phyloP scores from a whole-genome alignment of 2,113 vertebrate genomes.

The Ceyx cyanopectus region DNA sequence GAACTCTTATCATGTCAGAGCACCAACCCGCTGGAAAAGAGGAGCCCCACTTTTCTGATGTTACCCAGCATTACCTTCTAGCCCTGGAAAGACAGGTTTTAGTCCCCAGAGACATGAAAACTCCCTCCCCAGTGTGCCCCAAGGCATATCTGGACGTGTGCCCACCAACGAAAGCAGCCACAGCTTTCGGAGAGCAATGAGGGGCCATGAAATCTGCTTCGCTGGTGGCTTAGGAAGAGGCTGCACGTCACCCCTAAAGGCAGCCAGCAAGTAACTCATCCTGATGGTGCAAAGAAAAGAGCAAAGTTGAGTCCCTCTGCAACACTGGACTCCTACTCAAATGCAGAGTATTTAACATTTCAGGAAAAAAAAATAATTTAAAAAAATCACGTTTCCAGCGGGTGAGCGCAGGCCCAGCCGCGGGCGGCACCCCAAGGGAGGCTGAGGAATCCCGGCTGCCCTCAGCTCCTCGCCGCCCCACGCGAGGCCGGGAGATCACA shows the following conservation, averaged over 20 bases:
- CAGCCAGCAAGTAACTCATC: not conserved
- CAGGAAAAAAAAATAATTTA: no score
- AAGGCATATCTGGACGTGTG: fast-evolving
- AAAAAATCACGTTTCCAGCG: not conserved
- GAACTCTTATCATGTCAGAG: not conserved
- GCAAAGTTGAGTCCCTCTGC: not conserved
- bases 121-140: not conserved
- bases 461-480: not conserved
- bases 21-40: not conserved
- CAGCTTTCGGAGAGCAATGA: not conserved
- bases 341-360: not conserved
- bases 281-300: not conserved
- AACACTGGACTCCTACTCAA: not conserved
- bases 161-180: not conserved
- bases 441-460: not conserved
- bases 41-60: not conserved
- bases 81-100: not conserved
- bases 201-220: not conserved
- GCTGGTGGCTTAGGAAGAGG: fast-evolving
- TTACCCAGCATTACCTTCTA: not conserved
- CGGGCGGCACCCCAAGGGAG: not conserved
- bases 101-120: not conserved
- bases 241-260: fast-evolving
- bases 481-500: not conserved
- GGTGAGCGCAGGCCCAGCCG: no score